Evolutionary conservation across 2,113 vertebrate genomes (phyloP).

Genomic region (Argyrosomus japonicus): DNA sequence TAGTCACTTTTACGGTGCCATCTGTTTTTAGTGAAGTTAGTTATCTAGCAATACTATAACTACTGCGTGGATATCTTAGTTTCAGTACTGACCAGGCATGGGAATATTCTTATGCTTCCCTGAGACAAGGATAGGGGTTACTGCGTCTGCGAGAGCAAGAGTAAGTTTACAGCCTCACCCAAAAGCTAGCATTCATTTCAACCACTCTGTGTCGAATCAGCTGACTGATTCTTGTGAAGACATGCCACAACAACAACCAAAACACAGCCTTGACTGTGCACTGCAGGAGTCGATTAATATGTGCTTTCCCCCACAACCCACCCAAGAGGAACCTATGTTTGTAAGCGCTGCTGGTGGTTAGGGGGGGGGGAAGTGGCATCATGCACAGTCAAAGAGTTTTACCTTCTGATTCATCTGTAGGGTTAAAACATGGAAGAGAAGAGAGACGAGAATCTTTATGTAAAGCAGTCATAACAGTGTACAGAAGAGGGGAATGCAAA

Average conservation of each 20-base stretch:
- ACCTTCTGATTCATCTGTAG: constrained; percentile 98
- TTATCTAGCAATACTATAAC: constrained; percentile 20
- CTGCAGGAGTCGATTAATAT: constrained; percentile 7
- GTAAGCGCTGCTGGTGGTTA: constrained; percentile 45
- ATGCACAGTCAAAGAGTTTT: constrained; percentile 87
- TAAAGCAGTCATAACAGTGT: constrained; percentile 49
- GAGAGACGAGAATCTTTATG: constrained; percentile 81
- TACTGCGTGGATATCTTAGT: constrained; percentile 1
- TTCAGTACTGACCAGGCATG: constrained; percentile 72
- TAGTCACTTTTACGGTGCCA: neutral
- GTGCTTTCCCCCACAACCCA: constrained; percentile 35
- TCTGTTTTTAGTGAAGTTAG: constrained; percentile 66
- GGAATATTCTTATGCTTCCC: constrained; percentile 69
- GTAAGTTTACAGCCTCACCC: constrained; percentile 42
- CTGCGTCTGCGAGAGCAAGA: constrained; percentile 60
- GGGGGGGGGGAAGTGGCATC: constrained; percentile 19
- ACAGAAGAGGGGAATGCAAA: constrained; percentile 50
- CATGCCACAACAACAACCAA: constrained; percentile 24
- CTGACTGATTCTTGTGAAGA: constrained; percentile 14
- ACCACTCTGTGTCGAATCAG: constrained; percentile 20
- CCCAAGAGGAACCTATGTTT: constrained; percentile 19
- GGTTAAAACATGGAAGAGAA: constrained; percentile 87
- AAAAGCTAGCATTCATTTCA: constrained; percentile 42
- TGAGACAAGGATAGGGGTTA: constrained; percentile 55
- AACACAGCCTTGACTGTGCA: constrained; percentile 7